Conservation (phyloP, 2,888 invertebrate genomes). For the Calameuta pallipes region DNA sequence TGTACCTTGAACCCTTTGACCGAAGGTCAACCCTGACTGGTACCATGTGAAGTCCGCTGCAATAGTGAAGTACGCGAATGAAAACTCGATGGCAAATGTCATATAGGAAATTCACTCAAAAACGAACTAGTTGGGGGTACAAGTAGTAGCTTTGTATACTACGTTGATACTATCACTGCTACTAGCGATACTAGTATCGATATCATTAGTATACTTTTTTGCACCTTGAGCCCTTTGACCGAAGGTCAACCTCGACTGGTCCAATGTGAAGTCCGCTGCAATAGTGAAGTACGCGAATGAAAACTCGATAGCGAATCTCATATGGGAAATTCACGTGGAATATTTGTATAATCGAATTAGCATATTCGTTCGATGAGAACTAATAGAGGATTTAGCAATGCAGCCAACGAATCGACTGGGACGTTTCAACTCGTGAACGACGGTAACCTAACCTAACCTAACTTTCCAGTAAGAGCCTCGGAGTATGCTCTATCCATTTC, state of each 20-base stretch:
- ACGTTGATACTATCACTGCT: too few species aligned
- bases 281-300: neutral
- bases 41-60: neutral
- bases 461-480: neutral
- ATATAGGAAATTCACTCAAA: too few species aligned
- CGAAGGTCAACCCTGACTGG: too few species aligned
- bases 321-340: too few species aligned
- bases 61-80: neutral
- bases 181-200: too few species aligned
- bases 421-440: neutral
- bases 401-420: neutral
- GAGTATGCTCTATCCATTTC: neutral
- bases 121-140: too few species aligned
- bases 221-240: too few species aligned
- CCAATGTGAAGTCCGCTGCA: neutral
- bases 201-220: too few species aligned
- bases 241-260: too few species aligned
- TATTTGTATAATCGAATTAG: neutral
- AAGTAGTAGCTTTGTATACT: too few species aligned
- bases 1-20: too few species aligned
- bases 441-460: neutral
- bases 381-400: neutral
- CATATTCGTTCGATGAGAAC: neutral
- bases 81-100: neutral
- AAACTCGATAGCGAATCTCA: neutral